phyloP scores from a whole-genome alignment of 2,797 vertebrate genomes.

The Nannoperca australis region DNA sequence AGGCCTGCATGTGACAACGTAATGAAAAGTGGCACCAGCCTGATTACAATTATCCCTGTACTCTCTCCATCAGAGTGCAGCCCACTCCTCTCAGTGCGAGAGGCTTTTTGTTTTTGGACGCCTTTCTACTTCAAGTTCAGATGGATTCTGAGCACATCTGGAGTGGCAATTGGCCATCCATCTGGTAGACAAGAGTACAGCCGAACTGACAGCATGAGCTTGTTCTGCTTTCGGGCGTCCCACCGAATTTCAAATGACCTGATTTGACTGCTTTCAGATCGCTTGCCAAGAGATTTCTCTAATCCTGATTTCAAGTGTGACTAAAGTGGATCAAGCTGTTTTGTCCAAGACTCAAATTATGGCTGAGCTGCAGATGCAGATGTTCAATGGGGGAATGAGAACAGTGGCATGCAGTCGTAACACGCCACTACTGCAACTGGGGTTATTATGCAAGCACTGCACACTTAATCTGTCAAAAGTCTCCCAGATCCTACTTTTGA shows the following conservation, averaged over 20 bases:
- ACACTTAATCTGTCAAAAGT: constrained; percentile 60
- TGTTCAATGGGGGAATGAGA: constrained; percentile 64
- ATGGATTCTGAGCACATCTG: constrained; percentile 75
- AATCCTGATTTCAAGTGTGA: constrained; percentile 81
- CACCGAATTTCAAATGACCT: constrained; percentile 71
- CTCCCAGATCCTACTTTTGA: constrained; percentile 53
- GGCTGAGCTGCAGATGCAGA: constrained; percentile 64
- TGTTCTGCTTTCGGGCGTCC: constrained; percentile 59
- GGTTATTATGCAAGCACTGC: constrained; percentile 59
- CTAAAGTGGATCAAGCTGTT: constrained; percentile 79
- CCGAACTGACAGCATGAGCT: constrained; percentile 54
- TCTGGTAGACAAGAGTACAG: constrained; percentile 60
- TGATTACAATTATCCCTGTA: constrained; percentile 78
- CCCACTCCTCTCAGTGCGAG: constrained; percentile 45
- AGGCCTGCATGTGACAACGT: constrained; percentile 44
- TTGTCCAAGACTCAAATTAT: constrained; percentile 73
- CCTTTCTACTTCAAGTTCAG: constrained; percentile 49
- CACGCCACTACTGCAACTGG: constrained; percentile 12
- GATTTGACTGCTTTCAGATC: constrained; percentile 75
- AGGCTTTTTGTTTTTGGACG: constrained; percentile 57
- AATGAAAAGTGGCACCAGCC: constrained; percentile 78
- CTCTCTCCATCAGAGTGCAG: constrained; percentile 62
- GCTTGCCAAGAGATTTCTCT: constrained; percentile 75
- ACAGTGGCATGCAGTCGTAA: constrained; percentile 57
- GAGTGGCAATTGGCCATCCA: constrained; percentile 68